phyloP scores from a whole-genome alignment of 2,797 vertebrate genomes.

The Catostomus latipinnis region DNA sequence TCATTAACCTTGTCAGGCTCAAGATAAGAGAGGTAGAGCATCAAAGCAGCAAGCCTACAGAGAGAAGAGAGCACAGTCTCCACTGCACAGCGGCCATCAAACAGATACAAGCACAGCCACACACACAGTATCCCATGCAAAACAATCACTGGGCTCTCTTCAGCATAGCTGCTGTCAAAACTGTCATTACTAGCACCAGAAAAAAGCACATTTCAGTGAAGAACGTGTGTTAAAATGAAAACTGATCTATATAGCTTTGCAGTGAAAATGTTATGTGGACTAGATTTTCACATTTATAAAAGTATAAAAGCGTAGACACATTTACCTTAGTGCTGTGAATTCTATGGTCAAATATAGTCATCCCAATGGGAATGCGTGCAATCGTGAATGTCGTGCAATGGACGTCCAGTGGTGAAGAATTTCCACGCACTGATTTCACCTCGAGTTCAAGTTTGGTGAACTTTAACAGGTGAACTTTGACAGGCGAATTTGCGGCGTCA shows the following conservation, averaged over 20 bases:
- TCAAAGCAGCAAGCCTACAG: constrained; percentile 81
- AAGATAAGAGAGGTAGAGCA: constrained; percentile 84
- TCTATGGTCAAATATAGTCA: too few relatives aligned
- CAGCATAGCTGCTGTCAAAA: constrained; percentile 32
- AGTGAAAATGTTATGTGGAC: not conserved
- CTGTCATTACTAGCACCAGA: constrained; percentile 43
- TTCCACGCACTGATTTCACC: too few relatives aligned
- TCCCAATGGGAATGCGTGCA: too few relatives aligned
- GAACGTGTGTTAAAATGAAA: not conserved
- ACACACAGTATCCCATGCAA: constrained; percentile 35
- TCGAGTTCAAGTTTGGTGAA: too few relatives aligned
- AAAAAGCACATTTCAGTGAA: not conserved
- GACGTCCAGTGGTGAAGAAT: too few relatives aligned
- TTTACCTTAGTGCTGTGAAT: too few relatives aligned
- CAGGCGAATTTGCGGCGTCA: too few relatives aligned
- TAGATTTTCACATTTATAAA: too few relatives aligned
- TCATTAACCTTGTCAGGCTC: constrained; percentile 86
- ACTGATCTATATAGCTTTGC: constrained; percentile 10
- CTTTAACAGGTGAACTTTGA: too few relatives aligned
- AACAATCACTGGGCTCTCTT: constrained; percentile 50
- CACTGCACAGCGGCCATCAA: constrained; percentile 73
- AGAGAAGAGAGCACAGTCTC: constrained; percentile 76
- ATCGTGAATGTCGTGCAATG: too few relatives aligned
- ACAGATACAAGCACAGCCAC: constrained; percentile 58
- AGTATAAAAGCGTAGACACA: too few relatives aligned